Evolutionary conservation across 37 sponge, comb jelly and placozoan genomes (phyloP).

Genomic region (Bolinopsis microptera): DNA sequence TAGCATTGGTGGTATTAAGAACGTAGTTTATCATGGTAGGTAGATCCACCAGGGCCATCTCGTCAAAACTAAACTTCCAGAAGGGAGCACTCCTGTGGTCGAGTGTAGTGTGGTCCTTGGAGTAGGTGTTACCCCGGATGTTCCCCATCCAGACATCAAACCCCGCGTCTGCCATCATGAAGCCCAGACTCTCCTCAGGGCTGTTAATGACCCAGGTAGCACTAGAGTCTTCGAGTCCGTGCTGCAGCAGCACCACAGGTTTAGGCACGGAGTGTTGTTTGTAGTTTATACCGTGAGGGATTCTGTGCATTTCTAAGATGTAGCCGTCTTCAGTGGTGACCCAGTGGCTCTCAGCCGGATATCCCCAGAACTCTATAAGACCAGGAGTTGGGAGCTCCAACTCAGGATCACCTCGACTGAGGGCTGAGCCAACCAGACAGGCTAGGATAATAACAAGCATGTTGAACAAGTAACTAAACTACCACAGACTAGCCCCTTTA

Average conservation of each 20-base stretch:
- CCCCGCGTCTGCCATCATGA: constrained; percentile 87
- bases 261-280: not conserved
- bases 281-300: constrained; percentile 71
- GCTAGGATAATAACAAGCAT: not conserved
- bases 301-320: constrained; percentile 82
- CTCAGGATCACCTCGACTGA: not conserved
- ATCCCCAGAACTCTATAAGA: constrained; percentile 68
- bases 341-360: constrained; percentile 80
- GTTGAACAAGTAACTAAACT: too few species aligned
- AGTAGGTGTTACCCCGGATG: constrained; percentile 93
- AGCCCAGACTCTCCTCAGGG: constrained; percentile 80
- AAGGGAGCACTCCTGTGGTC: constrained; percentile 73
- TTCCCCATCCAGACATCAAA: constrained; percentile 99
- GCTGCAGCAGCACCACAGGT: constrained; percentile 85
- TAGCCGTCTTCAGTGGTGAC: constrained; percentile 88
- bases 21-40: constrained; percentile 86
- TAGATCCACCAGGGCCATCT: constrained; percentile 79
- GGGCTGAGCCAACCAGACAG: not conserved
- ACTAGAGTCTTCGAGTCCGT: constrained; percentile 82
- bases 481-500: too few species aligned
- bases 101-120: constrained; percentile 77
- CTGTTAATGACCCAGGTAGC: constrained; percentile 85
- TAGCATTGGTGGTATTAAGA: constrained; percentile 68
- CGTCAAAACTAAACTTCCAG: constrained; percentile 95
- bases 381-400: not conserved